A percentile compares a stretch with the other conserved stretches of the same genome.
These are phyloP conservation scores for Crocidura indochinensis DNA, from an alignment of 2,797 vertebrate species.

Conservation along the genomic window DNA sequence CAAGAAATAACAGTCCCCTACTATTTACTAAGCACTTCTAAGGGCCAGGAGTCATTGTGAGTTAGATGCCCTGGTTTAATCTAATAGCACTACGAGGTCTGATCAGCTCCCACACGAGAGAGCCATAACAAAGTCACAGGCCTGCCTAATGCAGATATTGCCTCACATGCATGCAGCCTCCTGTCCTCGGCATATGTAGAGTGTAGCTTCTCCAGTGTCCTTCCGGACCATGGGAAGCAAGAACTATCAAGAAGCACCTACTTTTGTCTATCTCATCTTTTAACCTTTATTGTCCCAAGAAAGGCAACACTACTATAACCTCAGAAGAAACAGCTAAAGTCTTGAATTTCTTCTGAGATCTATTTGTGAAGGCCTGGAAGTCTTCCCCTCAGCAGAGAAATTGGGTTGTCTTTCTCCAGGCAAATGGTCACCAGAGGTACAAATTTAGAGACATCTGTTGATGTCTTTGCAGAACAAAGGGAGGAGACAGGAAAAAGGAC, in stretches of 20 bases:
- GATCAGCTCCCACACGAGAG: background rate
- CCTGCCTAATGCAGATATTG: background rate
- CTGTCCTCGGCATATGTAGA: background rate
- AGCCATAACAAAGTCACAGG: background rate
- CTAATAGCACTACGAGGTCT: background rate
- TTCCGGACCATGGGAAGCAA: too few species aligned
- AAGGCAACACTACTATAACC: constrained; percentile 55
- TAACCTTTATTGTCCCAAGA: background rate
- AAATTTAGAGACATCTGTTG: constrained; percentile 89
- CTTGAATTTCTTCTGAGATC: constrained; percentile 72
- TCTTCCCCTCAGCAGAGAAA: constrained; percentile 70
- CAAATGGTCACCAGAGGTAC: constrained; percentile 87
- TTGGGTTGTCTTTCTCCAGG: constrained; percentile 83
- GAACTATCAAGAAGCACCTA: background rate
- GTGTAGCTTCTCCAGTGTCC: background rate
- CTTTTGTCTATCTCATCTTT: background rate
- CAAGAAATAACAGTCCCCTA: background rate
- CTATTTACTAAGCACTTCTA: constrained; percentile 5
- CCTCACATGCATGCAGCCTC: background rate
- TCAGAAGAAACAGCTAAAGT: constrained; percentile 58
- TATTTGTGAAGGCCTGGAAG: constrained; percentile 77
- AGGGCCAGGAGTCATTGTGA: background rate
- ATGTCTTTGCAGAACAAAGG: constrained; percentile 87
- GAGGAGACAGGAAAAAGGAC: constrained; percentile 88
- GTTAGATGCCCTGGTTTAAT: background rate